Percentiles rank a stretch among this genome's conserved stretches.
These are phyloP conservation scores for Catostylus mosaicus DNA, from an alignment of 30 jellyfish, hydroid and myxozoan genomes.

Conservation along the genomic window DNA sequence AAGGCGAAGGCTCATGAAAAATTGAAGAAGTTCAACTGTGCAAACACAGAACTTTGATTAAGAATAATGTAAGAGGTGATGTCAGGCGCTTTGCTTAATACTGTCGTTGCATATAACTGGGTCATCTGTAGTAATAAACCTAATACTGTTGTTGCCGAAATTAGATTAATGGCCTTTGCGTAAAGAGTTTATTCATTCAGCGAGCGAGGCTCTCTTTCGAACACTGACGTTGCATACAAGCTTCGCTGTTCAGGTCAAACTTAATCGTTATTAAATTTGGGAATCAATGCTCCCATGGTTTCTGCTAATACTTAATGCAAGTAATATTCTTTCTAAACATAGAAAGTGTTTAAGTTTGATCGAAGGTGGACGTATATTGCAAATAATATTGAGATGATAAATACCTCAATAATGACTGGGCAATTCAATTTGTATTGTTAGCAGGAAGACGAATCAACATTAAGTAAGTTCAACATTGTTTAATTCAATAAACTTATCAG, in stretches of 20 bases:
- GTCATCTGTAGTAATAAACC: constrained; percentile 25
- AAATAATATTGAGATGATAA: not conserved
- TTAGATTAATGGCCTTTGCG: constrained; percentile 45
- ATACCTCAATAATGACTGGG: not conserved
- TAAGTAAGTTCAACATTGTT: not conserved
- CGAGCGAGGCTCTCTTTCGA: constrained; percentile 9
- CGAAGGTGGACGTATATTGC: not conserved
- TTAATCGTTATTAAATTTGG: constrained; percentile 48
- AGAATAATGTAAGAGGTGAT: constrained; percentile 31
- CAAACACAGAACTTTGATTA: constrained; percentile 24
- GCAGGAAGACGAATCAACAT: not conserved
- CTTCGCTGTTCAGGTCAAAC: constrained; percentile 37
- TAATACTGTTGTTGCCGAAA: constrained; percentile 37
- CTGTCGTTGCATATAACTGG: constrained; percentile 46
- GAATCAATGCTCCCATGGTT: constrained; percentile 37
- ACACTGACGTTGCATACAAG: constrained; percentile 14
- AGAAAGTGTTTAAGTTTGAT: constrained; percentile 6
- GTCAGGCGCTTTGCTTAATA: constrained; percentile 53
- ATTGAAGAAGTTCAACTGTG: constrained; percentile 46
- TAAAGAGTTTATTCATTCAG: constrained; percentile 38
- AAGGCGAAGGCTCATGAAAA: constrained; percentile 58
- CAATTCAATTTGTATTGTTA: not conserved
- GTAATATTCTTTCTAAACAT: constrained; percentile 6
- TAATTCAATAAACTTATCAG: not conserved
- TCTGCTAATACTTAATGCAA: constrained; percentile 6